Evolutionary conservation across 2,797 vertebrate genomes (phyloP), one percentile per base, ranked within the genome.

Genomic region (Novumbra hubbsi): DNA sequence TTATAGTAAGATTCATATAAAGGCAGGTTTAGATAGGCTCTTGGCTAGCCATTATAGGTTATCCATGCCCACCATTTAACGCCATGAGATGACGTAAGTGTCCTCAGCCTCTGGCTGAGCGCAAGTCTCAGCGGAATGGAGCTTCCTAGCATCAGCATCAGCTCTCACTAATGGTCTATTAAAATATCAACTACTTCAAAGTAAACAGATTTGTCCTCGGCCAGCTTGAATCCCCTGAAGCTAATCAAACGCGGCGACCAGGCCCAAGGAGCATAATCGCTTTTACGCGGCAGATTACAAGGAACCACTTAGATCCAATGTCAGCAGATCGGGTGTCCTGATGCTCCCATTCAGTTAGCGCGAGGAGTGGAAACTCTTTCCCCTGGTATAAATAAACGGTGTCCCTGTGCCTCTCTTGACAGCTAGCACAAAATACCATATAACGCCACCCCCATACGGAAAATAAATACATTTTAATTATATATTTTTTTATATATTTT

Each of bases 181-280:
- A 86, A 89, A 89, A 88, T 89, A 89, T 89, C 83, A 87, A 88
- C 86, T 83, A 84, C 84, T 89, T 85, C 84, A 84, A 84, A 84
- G 83, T 86, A 84, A 86, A 87, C 81, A 80, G 81, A 84, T 86
- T 82, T 87, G 77, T 72, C 79, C 80, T 84, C 76, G 71, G 78
- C 79, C 76, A 82, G 79, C 82, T 84, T 77, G 78, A 82, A 73
- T 71, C 78, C 87, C 83, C 83, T 79, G 80, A 83, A 88, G 83
- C 80, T 85, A 85, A 86, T 86, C 87, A 87, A 85, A 87, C 84
- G 80, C 79, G 84, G 83, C 84, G 80, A 80, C 80, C 79, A 79
- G 82, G 84, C 83, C 80, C 81, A 81, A 79, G 81, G 79, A 78
- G 78, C 78, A 76, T 82, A 84, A 85, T 81, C 84, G 81, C 83